Evolutionary conservation across 2,797 vertebrate genomes (phyloP), one percentile per base, ranked within the genome.

Genomic region (Pagetopsis macropterus): DNA sequence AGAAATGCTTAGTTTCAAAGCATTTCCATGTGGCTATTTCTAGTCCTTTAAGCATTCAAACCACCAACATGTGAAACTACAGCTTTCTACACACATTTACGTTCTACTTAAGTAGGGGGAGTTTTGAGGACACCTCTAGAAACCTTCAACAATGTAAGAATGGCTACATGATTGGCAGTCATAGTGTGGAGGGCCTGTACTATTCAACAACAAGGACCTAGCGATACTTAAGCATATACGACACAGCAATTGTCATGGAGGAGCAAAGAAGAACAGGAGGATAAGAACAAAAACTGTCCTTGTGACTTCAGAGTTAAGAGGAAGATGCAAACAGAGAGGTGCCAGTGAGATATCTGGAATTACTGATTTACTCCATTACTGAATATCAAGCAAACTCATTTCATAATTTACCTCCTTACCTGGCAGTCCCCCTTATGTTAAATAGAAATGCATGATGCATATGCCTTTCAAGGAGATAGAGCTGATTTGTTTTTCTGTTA

Each of bases 401-500:
- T 62, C 49, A 63, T 58, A 14, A 72, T 73, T 72, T 64, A 55
- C 10, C 19, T 72, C 51, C 44, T 71, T 54, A 55, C 19, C 10
- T 51, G 62, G 16, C 27, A 21, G 15, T 60, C 51, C 46, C 48
- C 57, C 33, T 82, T 46, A 45, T 49, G 46, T 65, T 57, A 21
- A 43, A 69, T 21, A 57, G 44, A 37, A 59, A 43, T 21, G 37
- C 64, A 72, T 45, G 62, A 68, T 46, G 9, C 14, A 37, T 16
- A 41, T 19, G 33, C 9, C 15, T 2, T 16, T 31, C 15, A n/a
- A 2, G 52, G 44, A 54, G 41, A 62, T 41, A 54, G 16, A 62
- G 68, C 69, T 74, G 83, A 81, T 70, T 65, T 59, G 8, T 66
- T 37, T 63, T 60, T 77, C 21, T 58, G 63, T 60, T 4, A 21